phyloP scores from a whole-genome alignment of 2,797 vertebrate species.

The Ataeniobius toweri region DNA sequence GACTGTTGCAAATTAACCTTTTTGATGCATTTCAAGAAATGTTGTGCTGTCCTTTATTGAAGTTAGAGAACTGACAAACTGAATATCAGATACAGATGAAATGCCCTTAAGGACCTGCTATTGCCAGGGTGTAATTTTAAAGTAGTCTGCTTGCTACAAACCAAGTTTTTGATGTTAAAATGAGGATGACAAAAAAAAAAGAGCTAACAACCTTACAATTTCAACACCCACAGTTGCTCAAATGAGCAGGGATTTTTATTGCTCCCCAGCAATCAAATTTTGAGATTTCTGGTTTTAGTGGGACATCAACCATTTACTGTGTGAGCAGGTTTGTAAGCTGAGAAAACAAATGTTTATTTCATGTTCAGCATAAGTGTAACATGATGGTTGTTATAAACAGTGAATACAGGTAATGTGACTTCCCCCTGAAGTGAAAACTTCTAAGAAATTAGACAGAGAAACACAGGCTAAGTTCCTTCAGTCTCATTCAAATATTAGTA shows the following conservation, averaged over 20 bases:
- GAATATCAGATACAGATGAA: background rate
- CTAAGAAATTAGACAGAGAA: slow-evolving; percentile 12
- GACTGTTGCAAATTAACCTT: background rate
- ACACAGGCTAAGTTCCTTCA: slow-evolving; percentile 11
- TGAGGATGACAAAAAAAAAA: background rate
- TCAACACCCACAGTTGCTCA: background rate
- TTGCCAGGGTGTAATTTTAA: background rate
- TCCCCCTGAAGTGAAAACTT: background rate
- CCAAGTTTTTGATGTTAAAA: background rate
- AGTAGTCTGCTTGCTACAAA: background rate
- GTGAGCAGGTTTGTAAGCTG: background rate
- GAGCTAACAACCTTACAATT: background rate
- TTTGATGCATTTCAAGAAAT: background rate
- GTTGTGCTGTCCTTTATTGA: background rate
- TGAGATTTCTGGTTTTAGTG: background rate
- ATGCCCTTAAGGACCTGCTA: background rate
- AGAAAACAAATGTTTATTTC: background rate
- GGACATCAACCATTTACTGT: background rate
- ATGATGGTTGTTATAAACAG: background rate
- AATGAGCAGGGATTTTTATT: background rate
- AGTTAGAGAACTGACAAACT: background rate
- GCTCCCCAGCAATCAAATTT: background rate
- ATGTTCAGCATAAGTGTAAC: background rate
- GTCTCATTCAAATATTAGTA: background rate
- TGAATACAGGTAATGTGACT: background rate